Percentiles rank a stretch among this genome's conserved stretches.
Conservation (phyloP, 1,140 invertebrate species). For the Drosophila quadrilineata region DNA sequence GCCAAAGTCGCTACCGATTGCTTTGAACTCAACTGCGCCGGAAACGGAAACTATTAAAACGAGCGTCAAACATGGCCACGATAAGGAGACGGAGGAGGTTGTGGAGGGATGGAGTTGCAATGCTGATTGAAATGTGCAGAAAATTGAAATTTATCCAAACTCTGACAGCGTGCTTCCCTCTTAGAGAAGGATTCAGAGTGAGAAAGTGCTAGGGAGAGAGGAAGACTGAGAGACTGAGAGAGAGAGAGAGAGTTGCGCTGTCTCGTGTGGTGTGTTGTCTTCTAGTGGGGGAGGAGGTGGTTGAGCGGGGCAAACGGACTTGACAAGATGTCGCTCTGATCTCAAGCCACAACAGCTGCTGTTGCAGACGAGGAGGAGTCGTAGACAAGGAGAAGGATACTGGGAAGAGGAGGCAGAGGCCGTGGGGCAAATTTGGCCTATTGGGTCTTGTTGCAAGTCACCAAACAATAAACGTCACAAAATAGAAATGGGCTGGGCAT, state of each 20-base stretch:
- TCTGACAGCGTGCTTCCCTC: constrained; percentile 6
- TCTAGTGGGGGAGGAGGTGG: constrained; percentile 1
- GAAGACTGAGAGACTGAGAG: too few relatives aligned
- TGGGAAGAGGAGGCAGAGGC: neutral
- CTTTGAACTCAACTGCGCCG: constrained; percentile 72
- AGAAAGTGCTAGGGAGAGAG: too few relatives aligned
- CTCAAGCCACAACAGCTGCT: neutral
- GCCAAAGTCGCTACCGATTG: constrained; percentile 65
- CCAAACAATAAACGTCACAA: constrained; percentile 74
- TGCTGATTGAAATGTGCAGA: constrained; percentile 76
- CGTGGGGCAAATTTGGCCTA: constrained; percentile 66
- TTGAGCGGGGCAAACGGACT: neutral
- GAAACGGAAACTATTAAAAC: constrained; percentile 78
- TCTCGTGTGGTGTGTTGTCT: neutral
- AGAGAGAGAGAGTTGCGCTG: too few relatives aligned
- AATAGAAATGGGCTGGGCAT: constrained; percentile 65
- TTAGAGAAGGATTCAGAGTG: too few relatives aligned
- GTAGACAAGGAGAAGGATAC: neutral
- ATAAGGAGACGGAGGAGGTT: neutral
- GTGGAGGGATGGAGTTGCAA: constrained; percentile 26
- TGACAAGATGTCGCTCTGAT: too few relatives aligned
- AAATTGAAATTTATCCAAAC: constrained; percentile 68
- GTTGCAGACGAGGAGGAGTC: too few relatives aligned
- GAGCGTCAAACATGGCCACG: constrained; percentile 60
- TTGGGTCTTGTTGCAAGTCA: constrained; percentile 62